Evolutionary conservation across 2,888 invertebrate genomes (phyloP).

Genomic region (Acanthoscelides obtectus): DNA sequence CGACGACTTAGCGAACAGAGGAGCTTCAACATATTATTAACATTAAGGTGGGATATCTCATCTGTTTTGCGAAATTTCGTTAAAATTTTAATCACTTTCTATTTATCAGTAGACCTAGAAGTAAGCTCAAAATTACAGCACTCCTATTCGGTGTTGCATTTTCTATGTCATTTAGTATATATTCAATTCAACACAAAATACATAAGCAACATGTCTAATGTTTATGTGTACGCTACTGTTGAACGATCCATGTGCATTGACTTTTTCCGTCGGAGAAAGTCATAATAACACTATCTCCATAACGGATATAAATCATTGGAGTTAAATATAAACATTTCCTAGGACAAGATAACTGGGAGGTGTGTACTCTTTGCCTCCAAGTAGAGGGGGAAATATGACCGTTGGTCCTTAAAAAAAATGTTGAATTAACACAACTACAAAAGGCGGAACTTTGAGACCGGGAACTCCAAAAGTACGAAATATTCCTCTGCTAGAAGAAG

Average conservation of each 20-base stretch:
- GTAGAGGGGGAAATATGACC: background rate
- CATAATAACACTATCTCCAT: background rate
- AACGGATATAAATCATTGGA: too few relatives aligned
- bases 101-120: too few relatives aligned
- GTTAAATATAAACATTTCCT: background rate
- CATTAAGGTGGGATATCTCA: too few relatives aligned
- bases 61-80: too few relatives aligned
- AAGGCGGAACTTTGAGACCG: background rate
- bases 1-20: too few relatives aligned
- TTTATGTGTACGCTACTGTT: background rate
- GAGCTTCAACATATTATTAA: too few relatives aligned
- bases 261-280: background rate
- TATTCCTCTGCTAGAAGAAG: too few relatives aligned
- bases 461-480: background rate
- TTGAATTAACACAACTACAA: background rate
- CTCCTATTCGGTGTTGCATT: too few relatives aligned
- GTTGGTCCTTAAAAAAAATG: background rate
- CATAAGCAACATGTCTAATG: background rate
- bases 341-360: background rate
- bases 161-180: too few relatives aligned
- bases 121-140: too few relatives aligned
- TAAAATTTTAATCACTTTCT: too few relatives aligned
- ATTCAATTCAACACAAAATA: too few relatives aligned
- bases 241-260: background rate
- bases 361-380: background rate